Base-by-base conservation (phyloP, 2,888 invertebrate genomes). In the Mythimna impura region DNA sequence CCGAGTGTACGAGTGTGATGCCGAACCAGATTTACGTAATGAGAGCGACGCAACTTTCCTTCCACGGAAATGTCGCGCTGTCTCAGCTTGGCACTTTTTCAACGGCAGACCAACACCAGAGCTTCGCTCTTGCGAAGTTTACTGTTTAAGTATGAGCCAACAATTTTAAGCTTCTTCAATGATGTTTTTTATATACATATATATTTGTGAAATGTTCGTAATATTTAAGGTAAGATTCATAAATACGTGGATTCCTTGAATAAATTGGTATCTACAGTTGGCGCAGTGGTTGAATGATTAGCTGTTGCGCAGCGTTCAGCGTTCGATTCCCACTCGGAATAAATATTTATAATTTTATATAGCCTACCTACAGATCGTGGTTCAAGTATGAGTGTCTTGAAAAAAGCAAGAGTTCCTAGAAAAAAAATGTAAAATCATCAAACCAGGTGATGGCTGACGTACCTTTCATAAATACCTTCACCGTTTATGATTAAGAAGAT, bases 21-120 rank as follows among this genome's bases (percentile, higher is more conserved):
- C 73, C 92, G 93, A 92, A 94, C 93, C 90, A 93, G 90, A 91
- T 95, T 94, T 94, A 94, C 93, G 94, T 94, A 94, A 94, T 82
- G 61, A 82, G 74, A 83, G 73, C 81, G 74, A 82, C 82, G 87
- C 90, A 91, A 93, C 92, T 93, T 93, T 93, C 91, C 91, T 92
- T 90, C 85, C 81, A 85, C 84, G 88, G 89, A 90, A 88, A 87
- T 86, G 82, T 82, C 78, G 83, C 68, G 68, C 52, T 57, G 66
- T 64, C 76, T 74, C 73, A 73, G 72, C 43, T 76, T 66, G 65
- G 70, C 63, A 76, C 73, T 78, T 86, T 83, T 85, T 85, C 64
- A 70, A 73, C 67, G 55, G 9, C 64, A 50, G 43, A 66, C 55
- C 64, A 69, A 69, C 40, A 55, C 68, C 54, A 65, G 54, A 65